Evolutionary conservation across 2,888 invertebrate species (phyloP).

Genomic region (Rosalia funebris): DNA sequence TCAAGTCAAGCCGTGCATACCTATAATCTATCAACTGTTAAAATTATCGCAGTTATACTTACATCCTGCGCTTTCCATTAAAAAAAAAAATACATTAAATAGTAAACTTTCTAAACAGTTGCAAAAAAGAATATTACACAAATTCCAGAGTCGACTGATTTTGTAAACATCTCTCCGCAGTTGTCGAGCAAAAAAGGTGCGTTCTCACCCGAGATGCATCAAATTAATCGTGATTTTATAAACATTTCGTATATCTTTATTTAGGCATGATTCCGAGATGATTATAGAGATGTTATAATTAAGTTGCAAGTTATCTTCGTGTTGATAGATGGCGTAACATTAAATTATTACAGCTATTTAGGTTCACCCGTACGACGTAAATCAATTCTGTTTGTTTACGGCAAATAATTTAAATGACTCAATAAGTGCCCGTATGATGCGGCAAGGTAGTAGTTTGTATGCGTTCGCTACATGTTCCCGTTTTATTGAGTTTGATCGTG

Average conservation of each 20-base stretch:
- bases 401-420: constrained; percentile 11
- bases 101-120: too few species aligned
- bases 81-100: too few species aligned
- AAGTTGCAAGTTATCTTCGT: constrained; percentile 21
- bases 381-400: constrained; percentile 37
- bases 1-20: too few species aligned
- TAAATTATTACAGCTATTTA: constrained; percentile 25
- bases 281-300: constrained; percentile 30
- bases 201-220: not conserved
- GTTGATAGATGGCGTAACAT: constrained; percentile 23
- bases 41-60: too few species aligned
- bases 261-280: constrained; percentile 9
- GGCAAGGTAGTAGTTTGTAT: not conserved
- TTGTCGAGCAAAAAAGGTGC: not conserved
- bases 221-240: constrained; percentile 13
- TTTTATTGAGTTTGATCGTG: not conserved
- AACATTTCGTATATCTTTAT: constrained; percentile 13
- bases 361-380: constrained; percentile 7
- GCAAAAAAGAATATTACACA: too few species aligned
- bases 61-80: too few species aligned
- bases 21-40: too few species aligned
- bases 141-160: too few species aligned
- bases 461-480: not conserved
- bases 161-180: not conserved
- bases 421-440: not conserved